Conservation (phyloP, 2,797 vertebrate genomes). For the Microtus californicus region DNA sequence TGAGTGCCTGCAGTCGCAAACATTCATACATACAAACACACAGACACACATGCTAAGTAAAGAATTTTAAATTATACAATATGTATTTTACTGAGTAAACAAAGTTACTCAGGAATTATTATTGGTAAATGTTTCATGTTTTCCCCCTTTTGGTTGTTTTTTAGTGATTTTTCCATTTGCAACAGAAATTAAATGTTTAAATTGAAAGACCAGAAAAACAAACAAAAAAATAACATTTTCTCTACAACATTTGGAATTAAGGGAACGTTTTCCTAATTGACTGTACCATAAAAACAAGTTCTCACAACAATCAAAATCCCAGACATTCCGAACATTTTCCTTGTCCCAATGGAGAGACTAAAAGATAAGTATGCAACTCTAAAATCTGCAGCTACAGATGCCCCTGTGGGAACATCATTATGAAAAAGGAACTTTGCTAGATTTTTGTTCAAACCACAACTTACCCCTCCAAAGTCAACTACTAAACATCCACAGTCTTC, state of each 20-base stretch:
- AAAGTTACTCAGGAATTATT: slow-evolving; percentile 29
- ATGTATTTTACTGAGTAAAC: background rate
- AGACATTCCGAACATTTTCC: slow-evolving; percentile 78
- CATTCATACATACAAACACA: background rate
- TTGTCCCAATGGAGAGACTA: slow-evolving; percentile 74
- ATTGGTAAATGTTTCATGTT: background rate
- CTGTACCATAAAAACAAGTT: slow-evolving; percentile 64
- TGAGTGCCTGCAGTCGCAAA: background rate
- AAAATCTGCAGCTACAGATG: slow-evolving; percentile 31
- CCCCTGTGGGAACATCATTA: slow-evolving; percentile 54
- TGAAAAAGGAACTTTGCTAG: slow-evolving; percentile 60
- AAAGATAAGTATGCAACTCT: slow-evolving; percentile 60
- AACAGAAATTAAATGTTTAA: slow-evolving; percentile 51
- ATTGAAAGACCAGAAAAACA: slow-evolving; percentile 2
- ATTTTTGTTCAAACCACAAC: slow-evolving; percentile 53
- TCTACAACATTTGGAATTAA: slow-evolving; percentile 50
- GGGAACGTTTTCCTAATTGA: slow-evolving; percentile 54
- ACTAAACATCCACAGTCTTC: background rate
- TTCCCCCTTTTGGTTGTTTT: slow-evolving; percentile 10
- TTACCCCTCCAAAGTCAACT: slow-evolving; percentile 28
- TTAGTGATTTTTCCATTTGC: slow-evolving; percentile 44
- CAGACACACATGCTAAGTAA: background rate
- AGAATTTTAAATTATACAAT: background rate
- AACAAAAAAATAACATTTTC: background rate
- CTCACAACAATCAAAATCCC: slow-evolving; percentile 69